Conservation (phyloP, 1,140 invertebrate species). For the Drosophila auraria region DNA sequence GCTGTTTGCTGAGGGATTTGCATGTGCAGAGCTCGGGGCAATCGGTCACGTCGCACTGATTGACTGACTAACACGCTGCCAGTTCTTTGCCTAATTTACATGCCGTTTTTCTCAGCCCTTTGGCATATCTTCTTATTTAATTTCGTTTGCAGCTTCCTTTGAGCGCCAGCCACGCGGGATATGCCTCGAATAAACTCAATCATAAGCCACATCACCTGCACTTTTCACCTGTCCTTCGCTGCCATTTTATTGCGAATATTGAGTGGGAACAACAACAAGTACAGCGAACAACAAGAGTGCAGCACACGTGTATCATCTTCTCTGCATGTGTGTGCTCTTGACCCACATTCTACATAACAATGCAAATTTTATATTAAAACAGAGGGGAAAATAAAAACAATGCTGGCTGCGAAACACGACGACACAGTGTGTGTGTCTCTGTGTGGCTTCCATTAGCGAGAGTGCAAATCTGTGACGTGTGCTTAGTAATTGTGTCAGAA, state of each 20-base stretch:
- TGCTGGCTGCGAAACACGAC: conserved; percentile 33
- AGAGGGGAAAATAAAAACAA: conserved; percentile 58
- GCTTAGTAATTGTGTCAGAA: conserved; percentile 78
- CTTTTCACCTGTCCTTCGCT: conserved; percentile 42
- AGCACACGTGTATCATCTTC: conserved; percentile 48
- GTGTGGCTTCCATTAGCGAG: conserved; percentile 60
- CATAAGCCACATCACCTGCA: conserved; percentile 16
- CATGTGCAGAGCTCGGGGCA: conserved; percentile 56
- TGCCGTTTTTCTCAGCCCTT: neutral
- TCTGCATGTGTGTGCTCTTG: conserved; percentile 56
- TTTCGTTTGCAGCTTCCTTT: conserved; percentile 18
- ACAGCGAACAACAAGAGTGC: conserved; percentile 3
- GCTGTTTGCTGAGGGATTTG: conserved; percentile 59
- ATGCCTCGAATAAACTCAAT: conserved; percentile 32
- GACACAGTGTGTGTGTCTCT: conserved; percentile 14
- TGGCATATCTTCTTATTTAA: neutral
- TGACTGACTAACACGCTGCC: conserved; percentile 52
- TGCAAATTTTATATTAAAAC: conserved; percentile 77
- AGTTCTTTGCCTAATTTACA: conserved; percentile 38
- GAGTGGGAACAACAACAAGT: conserved; percentile 19
- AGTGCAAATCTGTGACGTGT: conserved; percentile 72
- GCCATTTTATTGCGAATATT: conserved; percentile 65
- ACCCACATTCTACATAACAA: conserved; percentile 71
- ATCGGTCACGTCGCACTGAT: conserved; percentile 48
- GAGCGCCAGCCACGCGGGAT: conserved; percentile 12